These are phyloP conservation scores for Sylvietta virens DNA, from an alignment of 2,113 vertebrate genomes.

Conservation along the genomic window DNA sequence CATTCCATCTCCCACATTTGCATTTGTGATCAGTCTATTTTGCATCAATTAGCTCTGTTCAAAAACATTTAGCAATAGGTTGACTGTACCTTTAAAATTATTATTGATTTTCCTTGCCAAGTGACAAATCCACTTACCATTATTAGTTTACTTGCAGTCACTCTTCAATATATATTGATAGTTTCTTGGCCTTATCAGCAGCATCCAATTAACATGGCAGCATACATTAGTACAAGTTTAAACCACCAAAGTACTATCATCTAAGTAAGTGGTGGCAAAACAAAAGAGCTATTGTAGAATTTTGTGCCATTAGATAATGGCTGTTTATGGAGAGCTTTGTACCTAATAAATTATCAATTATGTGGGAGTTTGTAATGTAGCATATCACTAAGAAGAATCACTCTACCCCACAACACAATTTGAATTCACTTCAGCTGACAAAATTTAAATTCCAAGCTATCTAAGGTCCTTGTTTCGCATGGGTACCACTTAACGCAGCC, in stretches of 20 bases:
- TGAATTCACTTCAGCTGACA: not conserved
- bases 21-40: not conserved
- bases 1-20: not conserved
- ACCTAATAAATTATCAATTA: not conserved
- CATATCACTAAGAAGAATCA: not conserved
- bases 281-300: not conserved
- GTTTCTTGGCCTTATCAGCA: slow-evolving; percentile 50
- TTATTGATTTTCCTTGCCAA: slow-evolving; percentile 39
- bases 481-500: no score
- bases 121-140: slow-evolving; percentile 61
- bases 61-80: slow-evolving; percentile 32
- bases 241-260: slow-evolving; percentile 15
- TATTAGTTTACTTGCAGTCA: slow-evolving; percentile 60
- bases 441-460: not conserved
- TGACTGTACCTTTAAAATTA: slow-evolving; percentile 49
- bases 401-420: not conserved
- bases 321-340: not conserved
- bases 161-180: slow-evolving; percentile 61
- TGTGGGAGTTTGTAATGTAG: not conserved
- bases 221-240: slow-evolving; percentile 59
- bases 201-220: slow-evolving; percentile 48
- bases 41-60: not conserved
- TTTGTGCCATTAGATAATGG: not conserved
- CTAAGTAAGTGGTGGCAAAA: slow-evolving; percentile 21
- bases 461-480: not conserved